Conservation (phyloP, 2,888 invertebrate genomes). For the Chrysodeixis includens region DNA sequence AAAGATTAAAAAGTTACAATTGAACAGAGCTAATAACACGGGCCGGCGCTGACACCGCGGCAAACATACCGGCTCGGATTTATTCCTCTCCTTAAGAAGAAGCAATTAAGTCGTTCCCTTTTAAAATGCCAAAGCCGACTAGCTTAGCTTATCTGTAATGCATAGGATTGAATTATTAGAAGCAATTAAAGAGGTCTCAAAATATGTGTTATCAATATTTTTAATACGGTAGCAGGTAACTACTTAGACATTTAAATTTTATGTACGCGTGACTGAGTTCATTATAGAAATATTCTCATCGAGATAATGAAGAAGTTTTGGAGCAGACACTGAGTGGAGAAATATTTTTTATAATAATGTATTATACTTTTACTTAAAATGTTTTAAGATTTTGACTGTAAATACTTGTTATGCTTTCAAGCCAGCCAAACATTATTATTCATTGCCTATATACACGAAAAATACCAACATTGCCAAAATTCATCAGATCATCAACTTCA, state of each 20-base stretch:
- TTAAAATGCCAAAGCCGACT: conserved; percentile 71
- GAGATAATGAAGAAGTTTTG: conserved; percentile 72
- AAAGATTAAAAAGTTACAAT: conserved; percentile 43
- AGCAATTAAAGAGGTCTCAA: conserved; percentile 83
- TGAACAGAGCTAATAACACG: conserved; percentile 67
- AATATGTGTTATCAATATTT: conserved; percentile 87
- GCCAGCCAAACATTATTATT: too few species aligned
- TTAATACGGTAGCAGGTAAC: conserved; percentile 88
- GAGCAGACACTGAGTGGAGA: conserved; percentile 21
- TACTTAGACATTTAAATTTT: conserved; percentile 84
- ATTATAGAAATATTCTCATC: conserved; percentile 78
- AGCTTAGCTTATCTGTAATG: conserved; percentile 79
- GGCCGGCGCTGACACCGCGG: conserved; percentile 71
- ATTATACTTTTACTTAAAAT: conserved; percentile 17
- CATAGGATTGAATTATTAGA: conserved; percentile 86
- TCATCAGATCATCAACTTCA: background rate
- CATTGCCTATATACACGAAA: background rate
- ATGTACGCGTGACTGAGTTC: conserved; percentile 85
- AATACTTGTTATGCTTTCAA: too few species aligned
- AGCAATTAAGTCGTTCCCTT: conserved; percentile 81
- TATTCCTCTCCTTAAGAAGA: conserved; percentile 72
- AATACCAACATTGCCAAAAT: background rate
- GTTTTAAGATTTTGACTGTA: conserved; percentile 2
- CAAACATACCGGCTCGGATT: conserved; percentile 72
- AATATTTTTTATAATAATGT: too few species aligned